Evolutionary conservation across 1,140 invertebrate species (phyloP).

Genomic region (Drosophila micromelanica): DNA sequence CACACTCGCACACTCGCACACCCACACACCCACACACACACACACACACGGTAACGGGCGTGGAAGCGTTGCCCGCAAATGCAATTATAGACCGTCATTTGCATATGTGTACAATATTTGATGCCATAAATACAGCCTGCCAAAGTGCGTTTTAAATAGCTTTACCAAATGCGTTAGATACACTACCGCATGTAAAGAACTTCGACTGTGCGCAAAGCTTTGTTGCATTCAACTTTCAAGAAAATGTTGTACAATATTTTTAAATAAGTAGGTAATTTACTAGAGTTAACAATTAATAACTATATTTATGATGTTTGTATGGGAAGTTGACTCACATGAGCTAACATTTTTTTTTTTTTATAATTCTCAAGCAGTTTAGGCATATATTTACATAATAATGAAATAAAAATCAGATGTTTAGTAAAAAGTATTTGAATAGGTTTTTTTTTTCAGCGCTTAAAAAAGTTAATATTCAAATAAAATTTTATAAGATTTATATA

Average conservation of each 20-base stretch:
- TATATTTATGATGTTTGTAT: too few species aligned
- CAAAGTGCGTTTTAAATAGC: conserved; percentile 30
- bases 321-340: too few species aligned
- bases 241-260: too few species aligned
- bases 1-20: not conserved
- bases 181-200: not conserved
- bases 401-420: too few species aligned
- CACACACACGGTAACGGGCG: not conserved
- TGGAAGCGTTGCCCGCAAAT: conserved; percentile 11
- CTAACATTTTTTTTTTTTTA: not conserved
- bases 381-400: too few species aligned
- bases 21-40: conserved; percentile 2
- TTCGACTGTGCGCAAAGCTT: not conserved
- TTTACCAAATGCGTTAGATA: conserved; percentile 1
- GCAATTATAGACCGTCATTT: conserved; percentile 35
- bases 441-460: too few species aligned
- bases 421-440: too few species aligned
- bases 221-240: too few species aligned
- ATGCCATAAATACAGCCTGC: conserved; percentile 21
- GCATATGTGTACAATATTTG: conserved; percentile 26
- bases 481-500: too few species aligned
- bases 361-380: not conserved
- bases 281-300: too few species aligned
- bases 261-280: too few species aligned
- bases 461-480: too few species aligned